Evolutionary conservation across 2,113 vertebrate species (phyloP), one percentile per base, ranked within the genome.

Genomic region (Pollachius pollachius): DNA sequence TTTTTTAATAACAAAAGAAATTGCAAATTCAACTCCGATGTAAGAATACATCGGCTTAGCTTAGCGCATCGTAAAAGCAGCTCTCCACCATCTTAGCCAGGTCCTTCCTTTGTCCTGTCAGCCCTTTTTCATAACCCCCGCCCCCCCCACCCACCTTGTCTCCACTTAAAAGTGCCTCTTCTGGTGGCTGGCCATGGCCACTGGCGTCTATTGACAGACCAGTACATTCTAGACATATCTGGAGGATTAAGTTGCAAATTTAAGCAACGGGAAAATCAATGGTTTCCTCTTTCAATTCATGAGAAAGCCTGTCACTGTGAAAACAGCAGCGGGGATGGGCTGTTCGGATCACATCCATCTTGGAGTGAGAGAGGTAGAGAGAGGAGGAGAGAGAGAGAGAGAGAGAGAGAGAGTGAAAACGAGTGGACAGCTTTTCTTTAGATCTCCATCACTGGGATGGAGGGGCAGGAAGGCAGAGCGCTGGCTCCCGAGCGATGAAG

Each of bases 251-350:
- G 86, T 87, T 88, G 87, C 86, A 87, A 87, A 90, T 89, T 87
- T 89, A 90, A 88, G 89, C 89, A 90, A 88, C 84, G 86, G 84
- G 81, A 89, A 91, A 92, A 91, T 92, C 86, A 84, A 92, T 90
- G 73, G 64, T 83, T 85, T 88, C 87, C 81, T 86, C 83, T 87
- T 90, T 89, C 89, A 89, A 88, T 91, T 91, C 89, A 87, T 85
- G 89, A 89, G 86, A 89, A 85, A 88, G 85, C 85, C 84, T 79
- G 88, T 83, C 76, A 77, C 76, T 74, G 76, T 73, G 75, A 60
- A 88, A 86, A 75, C 72, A 83, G 79, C 52, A 64, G 70, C 80
- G 79, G 77, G 27, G 84, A 85, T 76, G 81, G 76, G 79, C 76
- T 75, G 74, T 81, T 78, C 69, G 64, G 83, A 87, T 84, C 83